A percentile compares a stretch with the other conserved stretches of the same genome.
phyloP scores from a whole-genome alignment of 2,888 invertebrate genomes.

The Scelioninae gen. 2 region DNA sequence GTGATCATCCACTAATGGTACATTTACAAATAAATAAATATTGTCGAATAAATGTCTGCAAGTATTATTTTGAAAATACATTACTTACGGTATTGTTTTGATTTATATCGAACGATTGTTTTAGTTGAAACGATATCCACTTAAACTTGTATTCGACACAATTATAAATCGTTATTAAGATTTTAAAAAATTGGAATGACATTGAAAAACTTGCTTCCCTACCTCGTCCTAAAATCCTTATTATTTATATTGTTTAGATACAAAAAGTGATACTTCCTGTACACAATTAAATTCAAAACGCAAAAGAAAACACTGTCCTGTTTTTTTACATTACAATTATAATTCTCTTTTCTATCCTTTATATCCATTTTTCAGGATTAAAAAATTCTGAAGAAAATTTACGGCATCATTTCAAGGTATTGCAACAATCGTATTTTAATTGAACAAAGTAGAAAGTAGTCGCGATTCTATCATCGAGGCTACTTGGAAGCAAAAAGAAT shows the following conservation, averaged over 20 bases:
- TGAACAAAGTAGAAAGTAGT: conserved; percentile 29
- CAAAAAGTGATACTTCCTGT: conserved; percentile 41
- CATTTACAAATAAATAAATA: no score
- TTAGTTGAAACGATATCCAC: neutral
- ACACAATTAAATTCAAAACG: neutral
- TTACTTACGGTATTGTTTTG: conserved; percentile 23
- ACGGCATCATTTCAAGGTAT: conserved; percentile 33
- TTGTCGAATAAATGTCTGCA: no score
- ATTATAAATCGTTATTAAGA: conserved; percentile 28
- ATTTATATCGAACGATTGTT: conserved; percentile 22
- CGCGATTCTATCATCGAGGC: conserved; percentile 19
- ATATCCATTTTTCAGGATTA: conserved; percentile 17
- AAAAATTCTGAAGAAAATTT: conserved; percentile 12
- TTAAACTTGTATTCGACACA: neutral
- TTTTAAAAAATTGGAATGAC: conserved; percentile 6
- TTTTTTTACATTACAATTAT: neutral
- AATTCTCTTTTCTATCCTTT: neutral
- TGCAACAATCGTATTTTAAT: conserved; percentile 4
- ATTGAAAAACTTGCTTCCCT: conserved; percentile 13
- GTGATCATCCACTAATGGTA: no score
- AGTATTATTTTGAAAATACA: no score
- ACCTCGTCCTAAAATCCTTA: conserved; percentile 42
- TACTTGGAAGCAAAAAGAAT: conserved; percentile 17
- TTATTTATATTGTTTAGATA: conserved; percentile 36
- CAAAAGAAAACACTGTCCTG: neutral